Percentiles rank a stretch among this genome's conserved stretches.
Conservation (phyloP, 2,888 invertebrate genomes). For the Catocala nupta region DNA sequence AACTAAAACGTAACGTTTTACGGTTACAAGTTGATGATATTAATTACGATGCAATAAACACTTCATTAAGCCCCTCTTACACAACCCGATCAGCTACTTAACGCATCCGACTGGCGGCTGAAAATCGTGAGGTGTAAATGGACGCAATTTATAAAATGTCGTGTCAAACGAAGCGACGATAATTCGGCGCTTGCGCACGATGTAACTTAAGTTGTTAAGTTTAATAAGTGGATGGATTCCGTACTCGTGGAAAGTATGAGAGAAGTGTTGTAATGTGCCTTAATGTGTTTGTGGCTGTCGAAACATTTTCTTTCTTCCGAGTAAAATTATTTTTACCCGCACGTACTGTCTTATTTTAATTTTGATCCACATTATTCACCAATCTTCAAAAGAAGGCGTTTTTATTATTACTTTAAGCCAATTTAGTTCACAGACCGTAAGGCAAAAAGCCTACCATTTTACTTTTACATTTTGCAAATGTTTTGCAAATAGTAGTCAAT, state of each 20-base stretch:
- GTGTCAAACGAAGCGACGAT: conserved; percentile 67
- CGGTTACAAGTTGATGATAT: conserved; percentile 14
- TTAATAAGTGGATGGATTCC: conserved; percentile 24
- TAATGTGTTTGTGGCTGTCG: conserved; percentile 10
- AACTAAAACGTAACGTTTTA: conserved; percentile 20
- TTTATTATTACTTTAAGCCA: no score
- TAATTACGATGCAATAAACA: conserved; percentile 32
- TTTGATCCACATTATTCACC: no score
- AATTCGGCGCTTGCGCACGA: conserved; percentile 40
- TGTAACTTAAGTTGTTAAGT: conserved; percentile 29
- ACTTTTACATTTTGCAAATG: no score
- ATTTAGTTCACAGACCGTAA: no score
- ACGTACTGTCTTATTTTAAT: neutral
- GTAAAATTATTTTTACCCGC: conserved; percentile 11
- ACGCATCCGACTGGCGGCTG: conserved; percentile 46
- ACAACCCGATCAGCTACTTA: conserved; percentile 49
- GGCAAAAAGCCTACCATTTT: no score
- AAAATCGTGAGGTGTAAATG: conserved; percentile 76
- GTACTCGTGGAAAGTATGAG: conserved; percentile 15
- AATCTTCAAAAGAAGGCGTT: no score
- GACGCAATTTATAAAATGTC: conserved; percentile 71
- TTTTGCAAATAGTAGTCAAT: neutral
- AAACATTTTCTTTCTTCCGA: conserved; percentile 7
- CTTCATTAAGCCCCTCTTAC: conserved; percentile 34
- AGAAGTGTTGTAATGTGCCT: conserved; percentile 16